Conservation (phyloP, 2,113 vertebrate genomes). For the human (Homo sapiens) region GRCh38 chr2:216259501-216260000, state of each 20-base stretch:
- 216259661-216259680: slow-evolving; percentile 98
- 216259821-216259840: accelerated
- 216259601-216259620: slow-evolving; percentile 99
- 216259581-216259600: slow-evolving; percentile 97
- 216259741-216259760: not conserved
- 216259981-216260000: not conserved
- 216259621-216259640: slow-evolving; percentile 98
- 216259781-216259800: not conserved
- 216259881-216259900: not conserved
- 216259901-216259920: not conserved
- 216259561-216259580: slow-evolving; percentile 93
- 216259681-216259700: slow-evolving; percentile 78
- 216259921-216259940: not conserved
- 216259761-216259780: accelerated
- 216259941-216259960: not conserved
- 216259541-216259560: slow-evolving; percentile 89
- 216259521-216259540: slow-evolving; percentile 88
- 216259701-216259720: not conserved
- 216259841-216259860: not conserved
- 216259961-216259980: not conserved
- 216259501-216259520: slow-evolving; percentile 79
- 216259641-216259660: slow-evolving; percentile 98
- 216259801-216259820: not conserved
- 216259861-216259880: not conserved
- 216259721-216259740: not conserved